Conservation (phyloP, 2,888 invertebrate species). For the Drosophila subsilvestris region DNA sequence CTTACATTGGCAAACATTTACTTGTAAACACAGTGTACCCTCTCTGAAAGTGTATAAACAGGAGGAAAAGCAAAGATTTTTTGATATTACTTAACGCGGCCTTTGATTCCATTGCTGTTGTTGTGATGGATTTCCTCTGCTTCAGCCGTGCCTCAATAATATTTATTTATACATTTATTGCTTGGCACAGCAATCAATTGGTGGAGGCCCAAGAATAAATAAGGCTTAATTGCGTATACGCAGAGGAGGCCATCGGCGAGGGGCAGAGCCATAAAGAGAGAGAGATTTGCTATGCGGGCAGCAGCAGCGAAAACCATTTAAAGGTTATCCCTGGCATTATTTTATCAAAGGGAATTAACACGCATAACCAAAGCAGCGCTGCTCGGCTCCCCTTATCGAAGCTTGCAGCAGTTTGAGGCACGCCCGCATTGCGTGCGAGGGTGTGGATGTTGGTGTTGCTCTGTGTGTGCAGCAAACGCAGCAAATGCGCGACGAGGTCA, state of each 20-base stretch:
- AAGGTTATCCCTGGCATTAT: constrained; percentile 80
- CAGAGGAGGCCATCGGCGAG: constrained; percentile 49
- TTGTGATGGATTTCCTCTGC: constrained; percentile 51
- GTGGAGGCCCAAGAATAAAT: constrained; percentile 69
- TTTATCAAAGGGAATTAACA: constrained; percentile 80
- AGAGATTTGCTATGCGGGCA: constrained; percentile 68
- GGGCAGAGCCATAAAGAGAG: constrained; percentile 2
- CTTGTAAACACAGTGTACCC: not conserved
- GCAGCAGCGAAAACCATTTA: constrained; percentile 68
- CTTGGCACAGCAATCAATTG: constrained; percentile 78
- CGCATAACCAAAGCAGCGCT: constrained; percentile 69
- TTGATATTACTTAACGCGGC: constrained; percentile 57
- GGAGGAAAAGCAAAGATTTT: constrained; percentile 38
- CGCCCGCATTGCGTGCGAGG: constrained; percentile 73
- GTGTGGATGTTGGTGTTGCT: constrained; percentile 5
- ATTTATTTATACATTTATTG: constrained; percentile 80
- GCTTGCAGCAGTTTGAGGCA: constrained; percentile 74
- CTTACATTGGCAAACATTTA: no score
- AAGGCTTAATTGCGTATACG: constrained; percentile 72
- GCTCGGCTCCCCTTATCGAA: constrained; percentile 59
- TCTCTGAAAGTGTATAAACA: not conserved
- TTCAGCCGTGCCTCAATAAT: constrained; percentile 64
- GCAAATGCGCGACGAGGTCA: constrained; percentile 54
- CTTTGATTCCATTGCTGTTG: constrained; percentile 64
- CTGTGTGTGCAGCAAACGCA: constrained; percentile 52